Evolutionary conservation across 2,797 vertebrate genomes (phyloP).

Genomic region (Knipowitschia caucasica): DNA sequence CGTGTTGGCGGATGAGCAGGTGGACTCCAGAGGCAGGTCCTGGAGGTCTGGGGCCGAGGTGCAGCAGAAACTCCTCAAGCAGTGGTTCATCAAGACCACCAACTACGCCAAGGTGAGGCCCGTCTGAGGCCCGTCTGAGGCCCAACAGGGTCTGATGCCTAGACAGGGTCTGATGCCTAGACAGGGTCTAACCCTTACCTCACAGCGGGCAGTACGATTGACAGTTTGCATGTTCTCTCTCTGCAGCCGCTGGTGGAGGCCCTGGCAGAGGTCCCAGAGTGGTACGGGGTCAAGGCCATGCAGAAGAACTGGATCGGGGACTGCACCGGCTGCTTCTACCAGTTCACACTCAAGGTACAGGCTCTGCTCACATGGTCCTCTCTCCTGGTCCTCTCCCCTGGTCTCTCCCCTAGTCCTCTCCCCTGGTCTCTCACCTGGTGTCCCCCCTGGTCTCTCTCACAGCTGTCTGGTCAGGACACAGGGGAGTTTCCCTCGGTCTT

Average conservation of each 20-base stretch:
- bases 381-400: no score
- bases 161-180: no score
- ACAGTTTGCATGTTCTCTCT: conserved; percentile 19
- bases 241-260: conserved; percentile 86
- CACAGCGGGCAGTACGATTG: no score
- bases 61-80: conserved; percentile 91
- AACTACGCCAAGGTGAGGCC: conserved; percentile 93
- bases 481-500: conserved; percentile 86
- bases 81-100: conserved; percentile 98
- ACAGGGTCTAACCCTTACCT: no score
- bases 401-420: no score
- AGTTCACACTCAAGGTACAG: conserved; percentile 90
- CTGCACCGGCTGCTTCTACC: conserved; percentile 88
- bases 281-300: conserved; percentile 97
- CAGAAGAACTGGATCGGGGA: conserved; percentile 98
- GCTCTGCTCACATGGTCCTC: no score
- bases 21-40: conserved; percentile 88
- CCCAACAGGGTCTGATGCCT: no score
- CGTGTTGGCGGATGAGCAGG: conserved; percentile 95
- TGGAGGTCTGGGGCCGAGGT: conserved; percentile 97
- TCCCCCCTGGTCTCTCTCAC: conserved; percentile 15
- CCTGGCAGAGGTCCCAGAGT: conserved; percentile 87
- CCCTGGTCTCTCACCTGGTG: no score
- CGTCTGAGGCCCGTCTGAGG: no score
- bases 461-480: conserved; percentile 83